These are phyloP conservation scores for Catocala fraxini DNA, from an alignment of 2,888 invertebrate species.

Conservation along the genomic window DNA sequence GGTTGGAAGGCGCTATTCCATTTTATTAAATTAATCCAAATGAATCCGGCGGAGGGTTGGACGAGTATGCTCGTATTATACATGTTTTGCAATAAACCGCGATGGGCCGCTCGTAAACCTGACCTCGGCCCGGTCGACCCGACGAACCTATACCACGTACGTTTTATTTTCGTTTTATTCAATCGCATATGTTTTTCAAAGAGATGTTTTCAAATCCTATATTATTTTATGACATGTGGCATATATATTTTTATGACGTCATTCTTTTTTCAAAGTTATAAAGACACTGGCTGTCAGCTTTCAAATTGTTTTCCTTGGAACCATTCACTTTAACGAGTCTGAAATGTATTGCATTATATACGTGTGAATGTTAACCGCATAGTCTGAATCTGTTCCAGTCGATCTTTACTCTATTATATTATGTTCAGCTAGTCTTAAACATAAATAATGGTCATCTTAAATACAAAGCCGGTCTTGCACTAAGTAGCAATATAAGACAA, in stretches of 20 bases:
- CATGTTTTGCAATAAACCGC: conserved; percentile 69
- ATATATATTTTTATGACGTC: neutral
- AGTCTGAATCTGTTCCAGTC: no score
- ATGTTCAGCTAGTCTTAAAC: no score
- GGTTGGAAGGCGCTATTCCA: conserved; percentile 53
- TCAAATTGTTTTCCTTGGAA: neutral
- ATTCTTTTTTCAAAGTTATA: neutral
- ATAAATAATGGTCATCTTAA: no score
- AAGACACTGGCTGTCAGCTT: neutral
- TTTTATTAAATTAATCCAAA: conserved; percentile 80
- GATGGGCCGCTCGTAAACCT: conserved; percentile 68
- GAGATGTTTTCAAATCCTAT: conserved; percentile 4
- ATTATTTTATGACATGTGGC: neutral
- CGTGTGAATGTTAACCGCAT: no score
- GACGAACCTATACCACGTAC: conserved; percentile 14
- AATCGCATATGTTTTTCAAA: conserved; percentile 26
- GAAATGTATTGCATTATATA: no score
- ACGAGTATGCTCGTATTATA: conserved; percentile 56
- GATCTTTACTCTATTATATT: no score
- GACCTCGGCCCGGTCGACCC: conserved; percentile 40
- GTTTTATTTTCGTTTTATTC: conserved; percentile 41
- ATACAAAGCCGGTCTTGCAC: no score
- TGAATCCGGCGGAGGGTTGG: conserved; percentile 60
- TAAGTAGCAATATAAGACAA: no score
- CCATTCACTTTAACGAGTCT: neutral